Evolutionary conservation across 2,113 vertebrate species (phyloP).

Genomic region (Crypturellus undulatus): DNA sequence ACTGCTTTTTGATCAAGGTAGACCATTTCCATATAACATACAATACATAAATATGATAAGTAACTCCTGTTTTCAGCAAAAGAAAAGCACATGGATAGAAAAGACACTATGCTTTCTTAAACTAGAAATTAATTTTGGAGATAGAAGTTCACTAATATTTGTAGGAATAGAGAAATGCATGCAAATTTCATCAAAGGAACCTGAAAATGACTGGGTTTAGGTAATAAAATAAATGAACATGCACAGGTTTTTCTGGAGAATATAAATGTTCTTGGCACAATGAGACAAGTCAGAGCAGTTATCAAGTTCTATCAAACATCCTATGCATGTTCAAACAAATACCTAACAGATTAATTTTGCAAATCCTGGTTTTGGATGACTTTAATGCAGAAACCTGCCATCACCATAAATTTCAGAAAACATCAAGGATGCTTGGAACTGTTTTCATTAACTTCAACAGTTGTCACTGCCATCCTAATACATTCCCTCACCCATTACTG

Average conservation of each 20-base stretch:
- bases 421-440: neutral
- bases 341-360: neutral
- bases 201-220: neutral
- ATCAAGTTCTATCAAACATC: neutral
- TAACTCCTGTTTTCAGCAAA: neutral
- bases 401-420: neutral
- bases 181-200: neutral
- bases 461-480: neutral
- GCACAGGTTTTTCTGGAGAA: neutral
- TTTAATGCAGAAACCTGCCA: neutral
- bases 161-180: neutral
- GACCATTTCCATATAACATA: neutral
- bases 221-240: neutral
- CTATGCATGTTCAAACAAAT: neutral
- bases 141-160: neutral
- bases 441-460: neutral
- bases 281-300: neutral
- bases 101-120: neutral
- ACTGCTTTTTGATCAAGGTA: neutral
- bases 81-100: neutral
- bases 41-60: no score
- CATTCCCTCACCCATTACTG: neutral
- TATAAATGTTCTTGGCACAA: neutral
- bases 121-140: neutral
- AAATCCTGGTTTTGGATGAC: neutral